These are phyloP conservation scores for Aphodius sticticus DNA, from an alignment of 2,888 invertebrate genomes.

Conservation along the genomic window DNA sequence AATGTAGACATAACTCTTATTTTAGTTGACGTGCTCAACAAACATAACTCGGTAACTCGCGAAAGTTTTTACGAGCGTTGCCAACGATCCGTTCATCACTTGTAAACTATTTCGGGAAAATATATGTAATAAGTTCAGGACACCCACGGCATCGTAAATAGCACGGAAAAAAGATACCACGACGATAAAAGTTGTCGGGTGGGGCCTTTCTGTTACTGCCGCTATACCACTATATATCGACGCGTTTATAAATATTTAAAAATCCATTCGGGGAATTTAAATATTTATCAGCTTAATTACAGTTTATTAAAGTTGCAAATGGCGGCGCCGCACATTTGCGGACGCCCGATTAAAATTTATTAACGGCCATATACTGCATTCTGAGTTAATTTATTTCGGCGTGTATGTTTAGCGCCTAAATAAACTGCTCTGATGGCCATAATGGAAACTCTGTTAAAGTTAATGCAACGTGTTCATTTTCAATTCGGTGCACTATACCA, in stretches of 20 bases:
- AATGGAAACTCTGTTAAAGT: background rate
- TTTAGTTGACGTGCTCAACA: background rate
- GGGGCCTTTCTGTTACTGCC: background rate
- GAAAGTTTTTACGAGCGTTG: background rate
- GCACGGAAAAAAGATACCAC: background rate
- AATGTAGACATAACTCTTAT: background rate
- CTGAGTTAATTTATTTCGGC: background rate
- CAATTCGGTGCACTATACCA: background rate
- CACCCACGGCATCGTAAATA: constrained; percentile 4
- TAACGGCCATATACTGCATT: background rate
- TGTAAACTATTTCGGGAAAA: background rate
- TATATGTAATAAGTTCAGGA: constrained; percentile 4
- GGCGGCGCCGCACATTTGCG: background rate
- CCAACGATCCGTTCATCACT: background rate
- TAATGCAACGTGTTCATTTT: background rate
- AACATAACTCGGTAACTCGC: background rate
- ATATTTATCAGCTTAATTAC: background rate
- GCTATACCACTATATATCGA: background rate
- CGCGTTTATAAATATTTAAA: background rate
- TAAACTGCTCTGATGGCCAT: background rate
- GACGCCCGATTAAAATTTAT: background rate
- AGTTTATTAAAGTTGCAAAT: background rate
- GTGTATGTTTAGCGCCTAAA: background rate
- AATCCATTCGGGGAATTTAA: constrained; percentile 4
- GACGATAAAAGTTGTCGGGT: background rate